Base-by-base conservation (phyloP, 2,113 vertebrate species). In the Pterocles gutturalis region DNA sequence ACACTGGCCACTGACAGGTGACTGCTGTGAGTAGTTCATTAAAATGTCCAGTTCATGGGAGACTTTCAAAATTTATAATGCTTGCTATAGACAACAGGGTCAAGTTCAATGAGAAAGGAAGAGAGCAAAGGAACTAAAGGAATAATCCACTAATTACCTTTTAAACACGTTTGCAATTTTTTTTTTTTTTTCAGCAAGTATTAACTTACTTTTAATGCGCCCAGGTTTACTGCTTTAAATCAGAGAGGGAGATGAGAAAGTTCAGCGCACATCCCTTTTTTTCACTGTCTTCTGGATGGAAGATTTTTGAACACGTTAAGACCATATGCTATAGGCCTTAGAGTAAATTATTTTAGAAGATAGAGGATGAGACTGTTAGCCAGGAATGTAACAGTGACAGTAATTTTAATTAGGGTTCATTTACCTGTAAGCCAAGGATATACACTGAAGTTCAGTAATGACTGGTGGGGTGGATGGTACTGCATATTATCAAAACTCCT, bases 1-100 rank as follows among this genome's bases (percentile, higher is more conserved):
- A 97, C 91, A 86, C 97, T 66, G 87, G 87, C 91, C 93, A 94
- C 90, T 97, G 98, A 98, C 97, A 97, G 97, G 93, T 94, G 94
- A 97, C 98, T 90, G 97, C 98, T 98, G 98, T 96, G 98, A 88
- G 60, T 81, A 95, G 96, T 97, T 98, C 98, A 98, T 98, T 98
- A 98, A 98, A 98, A 97, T 95, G 98, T 98, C 98, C 97, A 95
- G 72, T 96, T 97, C 96, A 91, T 84, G 95, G 96, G 98, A 98
- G 96, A 98, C 93, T 96, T 97, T 94, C 97, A 97, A 98, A 98
- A 98, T 98, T 98, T 98, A 98, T 98, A 97, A 97, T 62, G 64
- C 95, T 97, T 98, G 97, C 98, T 97, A 87, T 90, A 94, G 96
- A 97, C 91, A 95, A 91, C 45, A 96, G 84, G 98, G 97, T 98